A percentile compares a stretch with the other conserved stretches of the same genome.
phyloP scores from a whole-genome alignment of 2,113 vertebrate genomes.

The Zosterops borbonicus region DNA sequence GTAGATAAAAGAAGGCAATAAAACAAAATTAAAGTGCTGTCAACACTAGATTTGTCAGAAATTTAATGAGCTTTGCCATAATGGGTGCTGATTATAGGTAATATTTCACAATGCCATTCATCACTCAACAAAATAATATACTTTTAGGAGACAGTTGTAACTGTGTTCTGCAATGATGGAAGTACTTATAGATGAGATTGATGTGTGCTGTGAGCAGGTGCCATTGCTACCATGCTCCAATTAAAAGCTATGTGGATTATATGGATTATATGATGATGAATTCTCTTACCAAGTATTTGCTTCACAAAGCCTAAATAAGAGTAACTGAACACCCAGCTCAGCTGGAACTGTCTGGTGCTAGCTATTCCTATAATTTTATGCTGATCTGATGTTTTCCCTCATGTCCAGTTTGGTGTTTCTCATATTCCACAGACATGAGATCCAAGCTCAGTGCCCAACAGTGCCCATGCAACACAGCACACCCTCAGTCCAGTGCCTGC shows the following conservation, averaged over 20 bases:
- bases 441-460: neutral
- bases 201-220: neutral
- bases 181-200: neutral
- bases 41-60: conserved; percentile 29
- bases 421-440: neutral
- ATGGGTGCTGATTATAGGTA: conserved; percentile 26
- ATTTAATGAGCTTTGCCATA: conserved; percentile 34
- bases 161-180: neutral
- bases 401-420: neutral
- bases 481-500: neutral
- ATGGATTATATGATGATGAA: neutral
- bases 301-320: neutral
- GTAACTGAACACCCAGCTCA: neutral
- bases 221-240: neutral
- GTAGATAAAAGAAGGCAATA: conserved; percentile 48
- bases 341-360: neutral
- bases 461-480: neutral
- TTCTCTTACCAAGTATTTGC: neutral
- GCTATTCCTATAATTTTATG: neutral
- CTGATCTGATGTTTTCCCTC: neutral
- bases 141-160: conserved; percentile 1
- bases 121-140: conserved; percentile 27
- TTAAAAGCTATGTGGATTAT: neutral
- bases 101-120: conserved; percentile 28
- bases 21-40: conserved; percentile 60